Base-by-base conservation (phyloP, 2,888 invertebrate genomes). In the Adelphocoris suturalis region DNA sequence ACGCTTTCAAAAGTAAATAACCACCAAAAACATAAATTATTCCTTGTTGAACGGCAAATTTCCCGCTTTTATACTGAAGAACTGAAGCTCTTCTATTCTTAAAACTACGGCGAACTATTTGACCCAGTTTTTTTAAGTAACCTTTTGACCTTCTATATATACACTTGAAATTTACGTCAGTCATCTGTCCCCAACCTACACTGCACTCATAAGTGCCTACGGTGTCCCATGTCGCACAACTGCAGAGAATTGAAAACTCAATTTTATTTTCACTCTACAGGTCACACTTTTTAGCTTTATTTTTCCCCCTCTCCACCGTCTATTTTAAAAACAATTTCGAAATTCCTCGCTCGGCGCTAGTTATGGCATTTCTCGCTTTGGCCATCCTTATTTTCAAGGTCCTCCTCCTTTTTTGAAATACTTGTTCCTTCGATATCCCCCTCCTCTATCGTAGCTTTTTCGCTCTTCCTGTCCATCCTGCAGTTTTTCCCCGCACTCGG, bases 301-400 rank as follows among this genome's bases (percentile, higher is more conserved):
- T 68, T 23, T 68, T n/a, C n/a, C n/a, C 23, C 3, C 52, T 23
- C 19, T 61, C 23, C 23, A 37, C 68, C 68, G n/a, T 68, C 68
- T 68, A 68, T 68, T 68, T 68, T 27, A 27, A 68, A n/a, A 68
- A 68, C n/a, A 9, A n/a, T 12, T 23, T 68, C 68, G 27, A 68
- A 68, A 80, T 80, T 80, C 80, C 80, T 23, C 80, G 46, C 48
- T 80, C 46, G 13, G 48, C 48, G 27, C 80, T 80, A 75, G 76
- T 86, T 46, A 88, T 88, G 88, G 88, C 88, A 57, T 88, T 88
- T 81, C 61, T 88, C 19, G 88, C 88, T 61, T 80, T 88, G 47
- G 88, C 81, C 2, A 88, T 88, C 61, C 82, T 89, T 5, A 82
- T 89, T 89, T 89, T 89, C 82, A 89, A 89, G 82, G 89, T 82